Evolutionary conservation across 2,113 vertebrate genomes (phyloP), one percentile per base, ranked within the genome.

Genomic region (Apeltes quadracus): DNA sequence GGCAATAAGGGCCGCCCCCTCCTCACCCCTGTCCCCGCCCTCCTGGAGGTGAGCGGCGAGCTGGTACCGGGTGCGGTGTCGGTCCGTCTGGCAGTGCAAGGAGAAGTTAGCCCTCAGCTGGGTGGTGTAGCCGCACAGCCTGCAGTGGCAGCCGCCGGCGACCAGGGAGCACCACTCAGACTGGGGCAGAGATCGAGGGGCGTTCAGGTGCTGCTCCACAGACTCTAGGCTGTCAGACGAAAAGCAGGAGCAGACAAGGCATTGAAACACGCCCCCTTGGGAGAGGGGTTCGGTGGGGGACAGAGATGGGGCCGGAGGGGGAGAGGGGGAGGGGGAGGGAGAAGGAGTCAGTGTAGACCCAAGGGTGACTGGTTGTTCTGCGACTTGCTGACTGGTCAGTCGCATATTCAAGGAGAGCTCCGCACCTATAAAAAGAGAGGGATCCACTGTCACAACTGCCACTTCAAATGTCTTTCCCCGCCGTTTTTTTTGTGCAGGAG

Each of bases 61-160:
- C 93, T 99, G 98, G 94, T 96, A 98, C 12, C 98, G 95, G 92
- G 96, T 96, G 78, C 98, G 94, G 0, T 99, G 98, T 84, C 98
- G 72, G 69, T 92, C 91, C 20, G 91, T 91, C 85, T 92, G 91
- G 72, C 91, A 92, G 81, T 92, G 98, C 77, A 99, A 93, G 85
- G 98, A 97, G 91, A 99, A 99, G 92, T 99, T 99, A 71, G 98
- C 97, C 90, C 97, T 97, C 90, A 99, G 95, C 71, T 97, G 97
- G 0, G 97, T 99, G 92, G 96, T 98, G 89, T 99, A 99, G 74
- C 95, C 96, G 81, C 98, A 99, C 61, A 99, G 86, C 87, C 95
- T 95, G 92, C 98, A 99, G 91, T 97, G 96, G 89, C 97, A 97
- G 0, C 96, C 95, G 76, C 98, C 98, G 4, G 96, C 95, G 72